Evolutionary conservation across 2,888 invertebrate genomes (phyloP), one percentile per base, ranked within the genome.

Genomic region (Drosophila colorata): DNA sequence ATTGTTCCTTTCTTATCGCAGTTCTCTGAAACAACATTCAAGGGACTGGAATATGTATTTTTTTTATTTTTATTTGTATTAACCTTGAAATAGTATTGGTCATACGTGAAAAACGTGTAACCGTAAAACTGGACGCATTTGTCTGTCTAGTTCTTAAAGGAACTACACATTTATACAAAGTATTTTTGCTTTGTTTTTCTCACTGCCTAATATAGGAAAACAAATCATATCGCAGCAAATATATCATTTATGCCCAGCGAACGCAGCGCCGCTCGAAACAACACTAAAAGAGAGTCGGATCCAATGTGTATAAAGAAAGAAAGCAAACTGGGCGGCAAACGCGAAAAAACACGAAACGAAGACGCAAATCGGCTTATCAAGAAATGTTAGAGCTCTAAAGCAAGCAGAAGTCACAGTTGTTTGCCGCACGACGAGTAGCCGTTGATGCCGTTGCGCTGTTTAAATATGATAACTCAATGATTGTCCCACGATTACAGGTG

Each of bases 341-440:
- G 43, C 56, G 33, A 48, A 66, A 65, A 38, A 31, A 46, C 4
- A 64, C 28, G 51, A 69, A 63, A 70, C 65, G 68, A 71, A 82
- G 83, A 72, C 85, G 89, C 77, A 88, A 89, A 89, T 89, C 88
- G 83, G 87, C 85, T 85, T 89, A 85, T 89, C 85, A 88, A 73
- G 56, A 68, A 66, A 59, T 66, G 61, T 56, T 76, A 56, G 58
- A 64, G 52, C 55, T 53, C 63, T 49, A 51, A 78, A 59, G 67
- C 79, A 74, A 52, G 69, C 79, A 72, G 69, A 76, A 79, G 83
- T 79, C 79, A 80, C 61, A 44, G 55, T 66, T 74, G 46, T 75
- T 75, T 65, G 65, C 61, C 66, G 65, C 49, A 43, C 25, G 51
- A 46, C 51, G 47, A 40, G 38, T 47, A 49, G 59, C 51, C 55